Percentiles rank a stretch among this genome's conserved stretches.
phyloP scores from a whole-genome alignment of 2,113 vertebrate species.

The Megaceryle torquata region DNA sequence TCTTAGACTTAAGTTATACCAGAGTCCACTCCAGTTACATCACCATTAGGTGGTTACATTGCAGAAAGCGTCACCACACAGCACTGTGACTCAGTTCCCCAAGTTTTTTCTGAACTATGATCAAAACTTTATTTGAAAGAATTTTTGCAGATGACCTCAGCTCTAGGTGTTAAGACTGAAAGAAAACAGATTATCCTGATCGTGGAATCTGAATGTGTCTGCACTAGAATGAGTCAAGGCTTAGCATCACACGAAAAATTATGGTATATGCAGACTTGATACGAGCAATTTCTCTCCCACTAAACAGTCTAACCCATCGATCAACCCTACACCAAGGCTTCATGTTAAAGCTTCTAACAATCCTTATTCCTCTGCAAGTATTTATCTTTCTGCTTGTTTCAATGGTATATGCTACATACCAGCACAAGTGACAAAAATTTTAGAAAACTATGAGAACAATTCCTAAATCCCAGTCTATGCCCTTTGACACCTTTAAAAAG shows the following conservation, averaged over 20 bases:
- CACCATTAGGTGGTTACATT: not conserved
- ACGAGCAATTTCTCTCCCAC: not conserved
- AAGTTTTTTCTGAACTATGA: not conserved
- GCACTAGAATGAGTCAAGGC: not conserved
- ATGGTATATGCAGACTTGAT: not conserved
- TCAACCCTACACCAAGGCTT: not conserved
- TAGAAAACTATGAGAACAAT: not conserved
- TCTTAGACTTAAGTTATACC: not conserved
- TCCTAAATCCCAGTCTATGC: not conserved
- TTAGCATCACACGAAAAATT: not conserved
- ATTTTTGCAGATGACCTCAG: not conserved
- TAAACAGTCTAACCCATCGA: not conserved
- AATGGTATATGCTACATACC: not conserved
- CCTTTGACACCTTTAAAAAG: not conserved
- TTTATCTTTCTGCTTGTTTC: not conserved
- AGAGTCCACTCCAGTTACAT: not conserved
- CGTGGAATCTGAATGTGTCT: not conserved
- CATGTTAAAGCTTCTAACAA: not conserved
- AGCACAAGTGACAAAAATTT: not conserved
- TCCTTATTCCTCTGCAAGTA: not conserved
- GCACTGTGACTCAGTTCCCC: not conserved
- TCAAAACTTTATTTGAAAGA: not conserved
- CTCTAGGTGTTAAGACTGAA: not conserved
- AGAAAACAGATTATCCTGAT: accelerated
- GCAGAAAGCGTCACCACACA: not conserved